A percentile compares a stretch with the other conserved stretches of the same genome.
Evolutionary conservation across 2,113 vertebrate species (phyloP).

Genomic region (Spilogale gracilis): DNA sequence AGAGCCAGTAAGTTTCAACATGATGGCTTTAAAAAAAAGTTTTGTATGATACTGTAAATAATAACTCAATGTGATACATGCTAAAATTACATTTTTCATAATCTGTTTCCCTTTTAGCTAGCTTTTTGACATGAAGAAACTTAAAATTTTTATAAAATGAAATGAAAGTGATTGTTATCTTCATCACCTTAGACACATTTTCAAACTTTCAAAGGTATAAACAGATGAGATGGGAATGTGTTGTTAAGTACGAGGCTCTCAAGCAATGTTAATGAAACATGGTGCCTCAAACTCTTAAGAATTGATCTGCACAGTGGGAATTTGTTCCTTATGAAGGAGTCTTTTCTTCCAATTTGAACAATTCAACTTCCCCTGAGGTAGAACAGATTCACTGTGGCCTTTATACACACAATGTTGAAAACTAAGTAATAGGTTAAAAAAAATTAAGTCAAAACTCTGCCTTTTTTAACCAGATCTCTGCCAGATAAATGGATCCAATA

Average conservation of each 20-base stretch:
- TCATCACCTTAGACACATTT: conserved; percentile 3
- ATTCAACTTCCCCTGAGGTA: background rate
- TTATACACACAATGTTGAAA: background rate
- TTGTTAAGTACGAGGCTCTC: background rate
- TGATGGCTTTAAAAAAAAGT: background rate
- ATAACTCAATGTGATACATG: background rate
- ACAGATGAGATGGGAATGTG: background rate
- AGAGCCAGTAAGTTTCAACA: conserved; percentile 31
- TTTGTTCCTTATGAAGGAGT: background rate
- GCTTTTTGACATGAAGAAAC: background rate
- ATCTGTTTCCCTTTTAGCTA: conserved; percentile 33
- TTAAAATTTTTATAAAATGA: background rate
- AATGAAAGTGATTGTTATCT: conserved; percentile 7
- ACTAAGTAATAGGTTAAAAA: background rate
- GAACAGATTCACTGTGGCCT: background rate
- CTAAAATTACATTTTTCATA: conserved; percentile 23
- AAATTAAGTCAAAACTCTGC: conserved; percentile 17
- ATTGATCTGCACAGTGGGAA: background rate
- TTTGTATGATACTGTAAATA: background rate
- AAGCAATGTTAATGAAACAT: background rate
- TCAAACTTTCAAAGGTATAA: conserved; percentile 33
- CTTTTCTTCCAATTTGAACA: conserved; percentile 36
- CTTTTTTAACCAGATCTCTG: conserved; percentile 2
- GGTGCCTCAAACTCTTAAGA: background rate
- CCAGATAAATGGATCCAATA: background rate